Conservation (phyloP, 2,888 invertebrate genomes). For the Zelleria hepariella region DNA sequence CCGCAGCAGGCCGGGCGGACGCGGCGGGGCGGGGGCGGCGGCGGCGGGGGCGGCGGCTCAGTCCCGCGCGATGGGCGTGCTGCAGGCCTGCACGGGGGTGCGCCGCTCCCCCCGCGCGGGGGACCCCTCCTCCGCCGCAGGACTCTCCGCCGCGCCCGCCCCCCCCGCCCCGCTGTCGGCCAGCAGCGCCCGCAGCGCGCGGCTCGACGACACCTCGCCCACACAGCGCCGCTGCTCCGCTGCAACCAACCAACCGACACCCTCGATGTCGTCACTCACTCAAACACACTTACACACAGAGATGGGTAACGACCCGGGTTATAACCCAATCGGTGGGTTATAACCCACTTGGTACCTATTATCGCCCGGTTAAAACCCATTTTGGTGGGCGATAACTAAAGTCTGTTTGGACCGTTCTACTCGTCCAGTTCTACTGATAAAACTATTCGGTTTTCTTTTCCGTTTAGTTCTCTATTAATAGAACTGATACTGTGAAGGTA, state of each 20-base stretch:
- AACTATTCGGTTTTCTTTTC: no score
- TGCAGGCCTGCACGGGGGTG: conserved; percentile 39
- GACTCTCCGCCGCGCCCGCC: conserved; percentile 8
- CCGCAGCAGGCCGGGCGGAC: background rate
- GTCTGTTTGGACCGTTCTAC: no score
- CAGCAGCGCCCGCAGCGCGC: conserved; percentile 47
- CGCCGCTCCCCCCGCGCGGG: conserved; percentile 24
- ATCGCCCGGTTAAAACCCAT: no score
- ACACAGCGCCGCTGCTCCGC: conserved; percentile 65
- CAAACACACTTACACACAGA: no score
- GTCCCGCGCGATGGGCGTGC: conserved; percentile 56
- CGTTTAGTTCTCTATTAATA: no score
- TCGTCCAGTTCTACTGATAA: no score
- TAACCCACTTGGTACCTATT: no score
- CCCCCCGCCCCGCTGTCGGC: conserved; percentile 12
- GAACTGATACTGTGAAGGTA: no score
- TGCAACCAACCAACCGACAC: conserved; percentile 26
- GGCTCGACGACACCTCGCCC: conserved; percentile 56
- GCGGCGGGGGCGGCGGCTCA: conserved; percentile 17
- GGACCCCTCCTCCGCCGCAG: conserved; percentile 22
- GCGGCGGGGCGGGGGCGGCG: background rate
- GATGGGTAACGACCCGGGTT: no score
- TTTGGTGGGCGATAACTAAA: no score
- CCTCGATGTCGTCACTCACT: background rate
- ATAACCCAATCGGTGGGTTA: no score